Percentiles rank a stretch among this genome's conserved stretches.
Evolutionary conservation across 2,797 vertebrate genomes (phyloP).

Genomic region (Mus minutoides): DNA sequence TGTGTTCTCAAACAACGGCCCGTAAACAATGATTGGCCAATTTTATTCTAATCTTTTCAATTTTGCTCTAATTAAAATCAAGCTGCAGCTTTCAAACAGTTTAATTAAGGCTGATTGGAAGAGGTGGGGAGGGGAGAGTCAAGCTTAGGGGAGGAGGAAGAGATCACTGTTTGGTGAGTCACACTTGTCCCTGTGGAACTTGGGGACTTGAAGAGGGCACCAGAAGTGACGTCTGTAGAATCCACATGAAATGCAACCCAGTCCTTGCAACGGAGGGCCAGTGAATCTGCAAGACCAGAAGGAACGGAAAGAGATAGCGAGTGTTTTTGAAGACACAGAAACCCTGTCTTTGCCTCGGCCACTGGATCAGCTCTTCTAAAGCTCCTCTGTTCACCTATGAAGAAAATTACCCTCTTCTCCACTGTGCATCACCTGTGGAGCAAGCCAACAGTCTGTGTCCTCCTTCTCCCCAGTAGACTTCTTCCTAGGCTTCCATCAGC

Average conservation of each 20-base stretch:
- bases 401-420: not conserved
- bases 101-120: slow-evolving; percentile 85
- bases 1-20: slow-evolving; percentile 69
- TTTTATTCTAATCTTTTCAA: slow-evolving; percentile 85
- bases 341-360: not conserved
- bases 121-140: slow-evolving; percentile 70
- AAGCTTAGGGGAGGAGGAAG: slow-evolving; percentile 52
- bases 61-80: slow-evolving; percentile 89
- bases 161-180: slow-evolving; percentile 36
- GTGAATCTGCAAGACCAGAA: not conserved
- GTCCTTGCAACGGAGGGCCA: not conserved
- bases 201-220: not conserved
- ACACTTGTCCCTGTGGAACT: not conserved
- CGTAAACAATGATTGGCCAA: slow-evolving; percentile 80
- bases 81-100: slow-evolving; percentile 84
- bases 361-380: not conserved
- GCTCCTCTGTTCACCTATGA: not conserved
- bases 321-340: not conserved
- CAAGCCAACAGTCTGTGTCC: not conserved
- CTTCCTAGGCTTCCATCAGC: not conserved
- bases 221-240: not conserved
- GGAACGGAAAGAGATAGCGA: not conserved
- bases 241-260: not conserved
- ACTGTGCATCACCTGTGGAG: not conserved
- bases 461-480: not conserved